phyloP scores from a whole-genome alignment of 1,140 invertebrate species.

The Procambarus clarkii region DNA sequence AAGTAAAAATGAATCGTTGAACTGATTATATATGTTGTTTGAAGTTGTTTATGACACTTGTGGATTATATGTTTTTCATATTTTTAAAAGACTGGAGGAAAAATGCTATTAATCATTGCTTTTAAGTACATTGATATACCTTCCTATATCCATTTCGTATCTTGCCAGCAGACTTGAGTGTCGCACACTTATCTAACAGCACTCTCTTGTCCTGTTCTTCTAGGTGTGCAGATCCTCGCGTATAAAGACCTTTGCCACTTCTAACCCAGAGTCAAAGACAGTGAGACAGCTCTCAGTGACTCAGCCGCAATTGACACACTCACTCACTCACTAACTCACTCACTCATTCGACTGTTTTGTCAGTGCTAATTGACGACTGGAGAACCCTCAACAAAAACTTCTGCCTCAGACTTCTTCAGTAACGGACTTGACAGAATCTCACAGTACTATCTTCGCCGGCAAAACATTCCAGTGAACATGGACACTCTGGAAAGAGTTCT shows the following conservation, averaged over 20 bases:
- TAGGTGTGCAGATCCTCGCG: constrained; percentile 49
- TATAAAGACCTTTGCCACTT: neutral
- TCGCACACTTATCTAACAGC: neutral
- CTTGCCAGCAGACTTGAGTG: neutral
- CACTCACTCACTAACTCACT: neutral
- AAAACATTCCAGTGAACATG: neutral
- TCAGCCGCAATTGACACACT: neutral
- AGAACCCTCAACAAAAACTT: neutral
- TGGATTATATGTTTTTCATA: neutral
- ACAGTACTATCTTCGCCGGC: neutral
- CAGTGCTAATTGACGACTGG: neutral
- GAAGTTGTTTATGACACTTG: neutral
- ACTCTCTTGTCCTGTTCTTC: constrained; percentile 33
- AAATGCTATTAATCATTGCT: neutral
- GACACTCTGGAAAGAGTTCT: neutral
- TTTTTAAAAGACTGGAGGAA: no score
- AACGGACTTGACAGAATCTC: neutral
- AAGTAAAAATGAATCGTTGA: no score
- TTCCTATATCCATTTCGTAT: neutral
- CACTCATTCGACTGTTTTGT: neutral
- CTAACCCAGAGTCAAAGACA: constrained; percentile 3
- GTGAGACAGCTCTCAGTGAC: neutral
- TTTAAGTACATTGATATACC: neutral
- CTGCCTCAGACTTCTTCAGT: neutral
- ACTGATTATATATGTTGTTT: neutral